phyloP scores from a whole-genome alignment of 2,888 invertebrate genomes.

The Dasypolia templi region DNA sequence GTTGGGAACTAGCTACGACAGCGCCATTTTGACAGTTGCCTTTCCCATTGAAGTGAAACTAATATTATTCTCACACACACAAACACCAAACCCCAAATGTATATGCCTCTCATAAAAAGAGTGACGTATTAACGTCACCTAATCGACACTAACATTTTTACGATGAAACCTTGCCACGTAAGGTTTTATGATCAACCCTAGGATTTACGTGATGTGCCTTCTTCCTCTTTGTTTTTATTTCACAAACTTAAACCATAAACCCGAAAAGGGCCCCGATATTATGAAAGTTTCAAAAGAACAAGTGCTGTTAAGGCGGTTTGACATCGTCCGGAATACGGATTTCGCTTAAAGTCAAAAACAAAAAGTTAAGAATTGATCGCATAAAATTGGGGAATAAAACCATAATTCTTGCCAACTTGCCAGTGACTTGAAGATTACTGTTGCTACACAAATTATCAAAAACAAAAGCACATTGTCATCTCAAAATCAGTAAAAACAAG shows the following conservation, averaged over 20 bases:
- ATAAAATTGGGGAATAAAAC: not conserved
- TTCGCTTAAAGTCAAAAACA: conserved; percentile 3
- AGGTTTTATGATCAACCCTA: conserved; percentile 36
- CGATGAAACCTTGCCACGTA: conserved; percentile 3
- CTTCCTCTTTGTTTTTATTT: conserved; percentile 52
- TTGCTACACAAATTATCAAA: not conserved
- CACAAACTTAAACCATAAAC: conserved; percentile 45
- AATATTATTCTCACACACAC: not conserved
- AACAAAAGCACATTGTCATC: too few relatives aligned
- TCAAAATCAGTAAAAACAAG: too few relatives aligned
- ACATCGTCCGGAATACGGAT: conserved; percentile 19
- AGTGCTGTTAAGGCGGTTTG: conserved; percentile 27
- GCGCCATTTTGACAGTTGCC: too few relatives aligned
- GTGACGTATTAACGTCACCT: conserved; percentile 22
- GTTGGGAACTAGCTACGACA: too few relatives aligned
- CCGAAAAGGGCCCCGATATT: conserved; percentile 37
- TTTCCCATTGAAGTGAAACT: too few relatives aligned
- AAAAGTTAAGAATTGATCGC: conserved; percentile 23
- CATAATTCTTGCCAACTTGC: conserved; percentile 1
- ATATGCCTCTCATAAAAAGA: conserved; percentile 16
- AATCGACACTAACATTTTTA: conserved; percentile 21
- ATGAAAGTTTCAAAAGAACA: conserved; percentile 44
- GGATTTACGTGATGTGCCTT: conserved; percentile 26
- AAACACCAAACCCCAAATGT: not conserved
- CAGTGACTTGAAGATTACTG: not conserved